Percentiles rank a stretch among this genome's conserved stretches.
These are phyloP conservation scores for Ochropleura plecta DNA, from an alignment of 2,888 invertebrate genomes.

Conservation along the genomic window DNA sequence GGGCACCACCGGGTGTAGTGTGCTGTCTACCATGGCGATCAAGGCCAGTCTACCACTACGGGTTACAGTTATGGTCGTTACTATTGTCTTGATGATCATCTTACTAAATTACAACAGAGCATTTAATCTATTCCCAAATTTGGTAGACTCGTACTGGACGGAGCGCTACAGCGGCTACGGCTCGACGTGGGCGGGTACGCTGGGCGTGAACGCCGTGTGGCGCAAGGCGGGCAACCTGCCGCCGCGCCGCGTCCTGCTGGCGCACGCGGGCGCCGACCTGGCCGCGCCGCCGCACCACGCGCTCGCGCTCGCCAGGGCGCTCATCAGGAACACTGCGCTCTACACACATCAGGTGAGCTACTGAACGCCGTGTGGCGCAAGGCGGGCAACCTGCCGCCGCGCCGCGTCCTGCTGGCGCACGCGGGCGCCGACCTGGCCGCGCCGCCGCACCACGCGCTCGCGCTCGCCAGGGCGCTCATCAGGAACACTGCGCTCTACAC, in stretches of 20 bases:
- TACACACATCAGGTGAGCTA: slow-evolving; percentile 91
- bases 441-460: slow-evolving; percentile 96
- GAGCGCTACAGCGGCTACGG: slow-evolving; percentile 97
- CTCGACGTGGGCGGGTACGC: slow-evolving; percentile 92
- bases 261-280: slow-evolving; percentile 96
- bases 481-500: slow-evolving; percentile 95
- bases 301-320: slow-evolving; percentile 95
- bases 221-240: slow-evolving; percentile 94
- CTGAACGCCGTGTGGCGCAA: slow-evolving; percentile 94
- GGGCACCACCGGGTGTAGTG: not conserved
- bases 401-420: slow-evolving; percentile 92
- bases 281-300: slow-evolving; percentile 97
- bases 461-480: slow-evolving; percentile 95
- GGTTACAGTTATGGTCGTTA: not conserved
- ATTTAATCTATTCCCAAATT: not conserved
- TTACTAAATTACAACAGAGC: not conserved
- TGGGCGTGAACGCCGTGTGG: slow-evolving; percentile 95
- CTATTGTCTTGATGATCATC: not conserved
- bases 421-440: slow-evolving; percentile 96
- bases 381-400: slow-evolving; percentile 93
- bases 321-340: slow-evolving; percentile 95
- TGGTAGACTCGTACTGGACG: slow-evolving; percentile 94
- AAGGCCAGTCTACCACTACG: not conserved
- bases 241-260: slow-evolving; percentile 90
- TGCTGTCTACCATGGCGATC: not conserved